A percentile compares a stretch with the other conserved stretches of the same genome.
phyloP scores from a whole-genome alignment of 2,888 invertebrate genomes.

The Nesidiocoris tenuis region DNA sequence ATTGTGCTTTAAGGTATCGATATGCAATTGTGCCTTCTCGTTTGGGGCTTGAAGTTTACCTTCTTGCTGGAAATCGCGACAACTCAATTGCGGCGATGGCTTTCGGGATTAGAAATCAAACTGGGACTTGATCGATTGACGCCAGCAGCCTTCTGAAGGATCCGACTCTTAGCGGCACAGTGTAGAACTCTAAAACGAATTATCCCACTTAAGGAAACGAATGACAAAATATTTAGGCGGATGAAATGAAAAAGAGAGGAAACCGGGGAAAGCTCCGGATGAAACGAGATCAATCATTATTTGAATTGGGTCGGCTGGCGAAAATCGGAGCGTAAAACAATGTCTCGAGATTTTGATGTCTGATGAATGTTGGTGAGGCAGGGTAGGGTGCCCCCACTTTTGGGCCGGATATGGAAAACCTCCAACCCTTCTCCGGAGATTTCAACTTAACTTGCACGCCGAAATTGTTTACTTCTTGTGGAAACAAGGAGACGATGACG shows the following conservation, averaged over 20 bases:
- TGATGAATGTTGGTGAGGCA: background rate
- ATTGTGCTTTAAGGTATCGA: no score
- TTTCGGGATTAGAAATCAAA: no score
- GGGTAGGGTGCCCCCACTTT: background rate
- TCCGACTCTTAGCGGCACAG: no score
- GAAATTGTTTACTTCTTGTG: slow-evolving; percentile 42
- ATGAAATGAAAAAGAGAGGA: background rate
- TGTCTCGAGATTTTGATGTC: background rate
- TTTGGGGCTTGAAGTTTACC: no score
- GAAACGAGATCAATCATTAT: background rate
- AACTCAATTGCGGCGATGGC: no score
- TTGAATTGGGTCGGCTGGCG: background rate
- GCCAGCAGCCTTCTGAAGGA: no score
- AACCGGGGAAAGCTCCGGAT: background rate
- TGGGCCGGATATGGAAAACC: slow-evolving; percentile 40
- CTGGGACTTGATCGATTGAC: no score
- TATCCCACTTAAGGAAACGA: background rate
- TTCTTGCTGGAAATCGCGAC: no score
- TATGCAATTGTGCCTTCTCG: no score
- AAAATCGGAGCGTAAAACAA: background rate
- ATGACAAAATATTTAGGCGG: background rate
- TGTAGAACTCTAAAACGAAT: no score
- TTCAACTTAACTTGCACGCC: slow-evolving; percentile 36
- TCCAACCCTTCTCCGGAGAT: slow-evolving; percentile 39
- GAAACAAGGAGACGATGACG: slow-evolving; percentile 42